Evolutionary conservation across 2,797 vertebrate species (phyloP), one percentile per base, ranked within the genome.

Genomic region (Antrozous pallidus): DNA sequence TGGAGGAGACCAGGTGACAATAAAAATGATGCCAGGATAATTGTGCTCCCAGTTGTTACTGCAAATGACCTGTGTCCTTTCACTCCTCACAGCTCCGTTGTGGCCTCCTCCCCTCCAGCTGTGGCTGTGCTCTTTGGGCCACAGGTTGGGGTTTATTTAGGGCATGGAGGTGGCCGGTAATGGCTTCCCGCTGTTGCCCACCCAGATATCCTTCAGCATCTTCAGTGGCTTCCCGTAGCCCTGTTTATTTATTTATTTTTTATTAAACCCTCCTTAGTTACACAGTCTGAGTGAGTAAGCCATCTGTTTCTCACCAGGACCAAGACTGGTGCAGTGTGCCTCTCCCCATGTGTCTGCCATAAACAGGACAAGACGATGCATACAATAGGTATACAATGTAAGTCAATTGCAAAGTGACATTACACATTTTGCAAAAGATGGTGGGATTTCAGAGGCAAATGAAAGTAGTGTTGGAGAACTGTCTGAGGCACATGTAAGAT

Each of bases 101-200:
- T 71, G 51, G 20, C 6, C 8, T 10, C 54, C 61, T 69, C 26
- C 49, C 38, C 65, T 83, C 33, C 12, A 28, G 45, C 65, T 22
- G 4, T 31, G 56, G n/a, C 47, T 90, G 4, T 40, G 26, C 78
- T 71, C 16, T 81, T 54, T 47, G 80, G 49, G 22, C 70, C 93
- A 78, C 51, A 49, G 58, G 92, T 93, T 45, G 54, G 8, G 61
- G 42, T 3, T 78, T 38, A 31, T 3, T 78, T 38, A 31, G 45
- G 31, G n/a, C 16, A 0, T n/a, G 33, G 31, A 42, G 3, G 16
- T 61, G 67, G 40, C 47, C 88, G 1, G 14, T 82, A 47, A 77
- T 87, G 54, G 18, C 61, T 94, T 95, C 84, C 81, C 91, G 61
- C 81, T 74, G 28, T 90, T 82, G 45, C 87, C 91, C 70, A 89